Conservation (phyloP, 2,888 invertebrate species). For the Ferdinandea cuprea region DNA sequence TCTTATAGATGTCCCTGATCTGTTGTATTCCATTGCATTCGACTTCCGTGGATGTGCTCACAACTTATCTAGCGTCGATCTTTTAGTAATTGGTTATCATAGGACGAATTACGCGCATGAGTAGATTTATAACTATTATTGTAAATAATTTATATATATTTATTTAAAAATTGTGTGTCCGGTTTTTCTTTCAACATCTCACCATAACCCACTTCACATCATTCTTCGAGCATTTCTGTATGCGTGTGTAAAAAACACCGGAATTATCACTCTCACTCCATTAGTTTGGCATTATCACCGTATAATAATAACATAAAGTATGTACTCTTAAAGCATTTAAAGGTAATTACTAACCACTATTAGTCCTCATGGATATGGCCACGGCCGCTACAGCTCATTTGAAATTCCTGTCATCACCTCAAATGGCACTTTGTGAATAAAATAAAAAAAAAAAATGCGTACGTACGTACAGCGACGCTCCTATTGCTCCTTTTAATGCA, state of each 20-base stretch:
- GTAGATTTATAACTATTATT: too few relatives aligned
- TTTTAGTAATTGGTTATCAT: too few relatives aligned
- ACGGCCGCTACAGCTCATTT: slow-evolving; percentile 32
- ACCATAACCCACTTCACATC: too few relatives aligned
- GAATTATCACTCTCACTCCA: background rate
- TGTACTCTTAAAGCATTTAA: slow-evolving; percentile 58
- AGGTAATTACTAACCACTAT: slow-evolving; percentile 53
- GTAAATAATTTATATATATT: too few relatives aligned
- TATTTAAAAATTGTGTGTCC: too few relatives aligned
- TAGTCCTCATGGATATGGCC: slow-evolving; percentile 22
- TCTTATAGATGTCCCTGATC: too few relatives aligned
- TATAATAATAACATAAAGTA: slow-evolving; percentile 43
- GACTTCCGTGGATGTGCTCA: too few relatives aligned
- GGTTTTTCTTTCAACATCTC: too few relatives aligned
- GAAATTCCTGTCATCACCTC: slow-evolving; percentile 62
- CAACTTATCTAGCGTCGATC: too few relatives aligned
- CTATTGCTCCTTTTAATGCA: slow-evolving; percentile 27
- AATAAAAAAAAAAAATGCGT: slow-evolving; percentile 21
- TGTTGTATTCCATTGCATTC: too few relatives aligned
- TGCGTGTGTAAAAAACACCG: background rate
- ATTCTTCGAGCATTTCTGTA: background rate
- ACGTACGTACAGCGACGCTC: slow-evolving; percentile 9
- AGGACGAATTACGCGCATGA: too few relatives aligned
- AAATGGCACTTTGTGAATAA: slow-evolving; percentile 46
- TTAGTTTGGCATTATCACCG: slow-evolving; percentile 2